Percentiles rank a stretch among this genome's conserved stretches.
Evolutionary conservation across 2,888 invertebrate genomes (phyloP).

Genomic region (Tillus elongatus): DNA sequence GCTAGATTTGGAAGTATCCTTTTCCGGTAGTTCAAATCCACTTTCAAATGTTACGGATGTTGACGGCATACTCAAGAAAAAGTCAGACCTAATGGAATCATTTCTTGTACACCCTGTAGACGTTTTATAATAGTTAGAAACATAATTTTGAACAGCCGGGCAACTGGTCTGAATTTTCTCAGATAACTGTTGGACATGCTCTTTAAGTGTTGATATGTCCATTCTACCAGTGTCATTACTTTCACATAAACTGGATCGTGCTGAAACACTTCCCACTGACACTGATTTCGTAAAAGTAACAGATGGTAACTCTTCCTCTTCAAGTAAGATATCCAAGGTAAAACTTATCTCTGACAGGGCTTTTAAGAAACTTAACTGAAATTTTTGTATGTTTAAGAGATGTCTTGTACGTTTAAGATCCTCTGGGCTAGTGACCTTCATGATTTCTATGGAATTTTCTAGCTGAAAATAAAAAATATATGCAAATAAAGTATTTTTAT

Average conservation of each 20-base stretch:
- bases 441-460: not conserved
- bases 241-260: not conserved
- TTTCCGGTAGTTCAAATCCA: too few relatives aligned
- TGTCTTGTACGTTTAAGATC: not conserved
- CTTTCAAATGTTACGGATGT: not conserved
- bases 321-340: not conserved
- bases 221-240: not conserved
- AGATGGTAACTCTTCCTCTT: too few relatives aligned
- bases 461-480: too few relatives aligned
- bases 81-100: not conserved
- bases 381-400: not conserved
- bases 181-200: not conserved
- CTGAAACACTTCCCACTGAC: too few relatives aligned
- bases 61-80: not conserved
- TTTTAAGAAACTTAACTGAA: not conserved
- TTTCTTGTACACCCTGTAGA: too few relatives aligned
- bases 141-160: not conserved
- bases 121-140: not conserved
- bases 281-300: too few relatives aligned
- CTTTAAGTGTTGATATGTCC: not conserved
- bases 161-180: not conserved
- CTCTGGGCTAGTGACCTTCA: not conserved
- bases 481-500: not conserved
- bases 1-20: too few relatives aligned
- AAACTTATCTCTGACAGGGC: not conserved